Evolutionary conservation across 2,888 invertebrate genomes (phyloP).

Genomic region (Hydropsyche betteni): DNA sequence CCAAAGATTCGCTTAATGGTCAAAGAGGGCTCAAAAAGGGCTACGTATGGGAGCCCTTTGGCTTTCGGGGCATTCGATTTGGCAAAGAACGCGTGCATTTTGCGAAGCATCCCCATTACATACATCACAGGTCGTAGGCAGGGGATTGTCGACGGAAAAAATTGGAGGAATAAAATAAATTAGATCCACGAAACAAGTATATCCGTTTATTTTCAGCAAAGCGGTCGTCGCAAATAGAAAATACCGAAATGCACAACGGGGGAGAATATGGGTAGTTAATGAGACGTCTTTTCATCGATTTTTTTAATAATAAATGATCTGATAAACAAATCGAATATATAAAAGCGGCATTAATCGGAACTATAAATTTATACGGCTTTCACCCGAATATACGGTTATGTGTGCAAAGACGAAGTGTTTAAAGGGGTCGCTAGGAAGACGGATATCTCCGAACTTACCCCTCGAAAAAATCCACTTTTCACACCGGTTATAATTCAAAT

Average conservation of each 20-base stretch:
- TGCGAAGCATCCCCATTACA: conserved; percentile 31
- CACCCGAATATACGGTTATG: conserved; percentile 47
- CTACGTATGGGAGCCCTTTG: no score
- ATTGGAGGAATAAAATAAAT: conserved; percentile 37
- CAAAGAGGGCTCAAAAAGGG: no score
- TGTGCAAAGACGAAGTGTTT: conserved; percentile 46
- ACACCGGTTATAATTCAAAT: no score
- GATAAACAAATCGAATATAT: no score
- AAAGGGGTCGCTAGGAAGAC: conserved; percentile 38
- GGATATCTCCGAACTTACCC: conserved; percentile 34
- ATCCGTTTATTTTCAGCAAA: conserved; percentile 38
- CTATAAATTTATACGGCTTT: neutral
- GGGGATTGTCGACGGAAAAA: conserved; percentile 10
- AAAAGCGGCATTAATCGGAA: no score
- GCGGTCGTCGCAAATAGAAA: conserved; percentile 16
- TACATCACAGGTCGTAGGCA: conserved; percentile 17
- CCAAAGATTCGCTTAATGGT: no score
- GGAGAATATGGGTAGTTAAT: neutral
- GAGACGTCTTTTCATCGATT: no score
- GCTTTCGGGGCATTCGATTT: conserved; percentile 5
- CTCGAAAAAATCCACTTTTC: conserved; percentile 7
- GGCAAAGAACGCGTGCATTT: conserved; percentile 20
- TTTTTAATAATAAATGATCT: no score
- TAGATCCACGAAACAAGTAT: conserved; percentile 38
- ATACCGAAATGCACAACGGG: neutral